A percentile compares a stretch with the other conserved stretches of the same genome.
Evolutionary conservation across 2,113 vertebrate species (phyloP).

Genomic region (Brienomyrus longianalis): DNA sequence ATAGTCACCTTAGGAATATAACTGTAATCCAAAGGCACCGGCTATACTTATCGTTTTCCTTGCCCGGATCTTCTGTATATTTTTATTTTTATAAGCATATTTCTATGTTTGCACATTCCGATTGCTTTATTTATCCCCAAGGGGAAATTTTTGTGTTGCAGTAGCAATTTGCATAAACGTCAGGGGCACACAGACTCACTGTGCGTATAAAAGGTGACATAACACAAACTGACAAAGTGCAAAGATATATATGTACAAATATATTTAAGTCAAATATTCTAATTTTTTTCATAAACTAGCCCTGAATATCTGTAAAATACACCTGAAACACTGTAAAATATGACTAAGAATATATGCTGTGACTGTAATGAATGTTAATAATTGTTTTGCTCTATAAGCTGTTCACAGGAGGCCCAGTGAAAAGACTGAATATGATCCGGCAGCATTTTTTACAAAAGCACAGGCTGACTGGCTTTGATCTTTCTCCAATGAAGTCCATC

Average conservation of each 20-base stretch:
- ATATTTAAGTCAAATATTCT: neutral
- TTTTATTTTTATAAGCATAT: neutral
- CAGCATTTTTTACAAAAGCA: neutral
- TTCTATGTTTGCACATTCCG: neutral
- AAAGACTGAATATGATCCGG: neutral
- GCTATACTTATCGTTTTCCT: neutral
- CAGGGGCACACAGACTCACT: neutral
- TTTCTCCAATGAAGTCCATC: neutral
- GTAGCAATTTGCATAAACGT: neutral
- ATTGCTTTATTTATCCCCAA: slow-evolving; percentile 1
- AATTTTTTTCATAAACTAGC: neutral
- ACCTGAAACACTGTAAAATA: neutral
- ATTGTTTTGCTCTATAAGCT: neutral
- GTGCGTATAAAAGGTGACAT: neutral
- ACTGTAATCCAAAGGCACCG: neutral
- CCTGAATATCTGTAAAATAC: neutral
- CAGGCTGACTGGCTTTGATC: neutral
- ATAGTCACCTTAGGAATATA: neutral
- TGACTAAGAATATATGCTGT: neutral
- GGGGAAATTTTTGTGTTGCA: neutral
- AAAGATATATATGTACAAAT: neutral
- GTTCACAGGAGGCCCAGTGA: neutral
- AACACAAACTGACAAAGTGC: neutral
- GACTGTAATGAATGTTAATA: neutral
- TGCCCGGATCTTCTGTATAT: neutral